phyloP scores from a whole-genome alignment of 2,888 invertebrate genomes.

The Plagodis pulveraria region DNA sequence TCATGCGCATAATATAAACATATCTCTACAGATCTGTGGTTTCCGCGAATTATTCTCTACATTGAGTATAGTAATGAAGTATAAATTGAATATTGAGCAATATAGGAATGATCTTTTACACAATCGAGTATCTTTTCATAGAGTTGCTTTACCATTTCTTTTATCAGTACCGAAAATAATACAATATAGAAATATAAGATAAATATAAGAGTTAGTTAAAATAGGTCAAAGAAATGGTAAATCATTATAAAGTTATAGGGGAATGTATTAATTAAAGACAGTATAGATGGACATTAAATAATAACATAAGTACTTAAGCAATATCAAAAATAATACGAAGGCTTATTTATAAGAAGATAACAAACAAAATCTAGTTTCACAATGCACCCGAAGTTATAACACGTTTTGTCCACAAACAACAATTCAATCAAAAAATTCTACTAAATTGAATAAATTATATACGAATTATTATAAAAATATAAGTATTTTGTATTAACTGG shows the following conservation, averaged over 20 bases:
- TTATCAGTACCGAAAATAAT: background rate
- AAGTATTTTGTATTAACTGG: constrained; percentile 51
- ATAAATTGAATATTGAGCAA: constrained; percentile 53
- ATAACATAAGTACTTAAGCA: constrained; percentile 46
- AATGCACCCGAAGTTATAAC: constrained; percentile 70
- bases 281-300: constrained; percentile 42
- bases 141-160: constrained; percentile 20
- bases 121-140: constrained; percentile 37
- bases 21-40: too few species aligned
- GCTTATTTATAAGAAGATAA: constrained; percentile 39
- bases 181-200: constrained; percentile 15
- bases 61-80: constrained; percentile 58
- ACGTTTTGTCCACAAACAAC: constrained; percentile 66
- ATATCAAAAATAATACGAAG: constrained; percentile 44
- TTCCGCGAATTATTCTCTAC: constrained; percentile 62
- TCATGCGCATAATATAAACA: too few species aligned
- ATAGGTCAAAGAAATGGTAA: constrained; percentile 19
- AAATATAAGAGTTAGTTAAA: constrained; percentile 16
- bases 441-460: constrained; percentile 80
- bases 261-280: constrained; percentile 37
- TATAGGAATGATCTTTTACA: constrained; percentile 47
- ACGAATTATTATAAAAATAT: constrained; percentile 63
- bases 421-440: constrained; percentile 69
- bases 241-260: constrained; percentile 27
- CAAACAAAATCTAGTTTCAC: constrained; percentile 47